Evolutionary conservation across 2,113 vertebrate genomes (phyloP).

Genomic region (Daphoenositta chrysoptera): DNA sequence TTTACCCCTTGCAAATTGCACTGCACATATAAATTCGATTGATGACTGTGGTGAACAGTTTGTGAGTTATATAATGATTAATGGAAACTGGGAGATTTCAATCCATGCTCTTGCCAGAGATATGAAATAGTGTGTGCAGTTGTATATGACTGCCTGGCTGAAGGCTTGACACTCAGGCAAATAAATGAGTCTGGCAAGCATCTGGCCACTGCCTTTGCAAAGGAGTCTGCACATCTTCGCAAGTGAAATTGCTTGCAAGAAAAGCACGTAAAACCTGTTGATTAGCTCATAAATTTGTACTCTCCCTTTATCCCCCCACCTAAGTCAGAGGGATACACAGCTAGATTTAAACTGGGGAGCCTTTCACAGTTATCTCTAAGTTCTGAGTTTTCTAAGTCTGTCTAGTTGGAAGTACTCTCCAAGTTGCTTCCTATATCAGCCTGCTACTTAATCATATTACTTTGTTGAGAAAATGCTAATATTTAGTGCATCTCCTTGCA

Average conservation of each 20-base stretch:
- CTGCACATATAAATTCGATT: not conserved
- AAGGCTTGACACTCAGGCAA: not conserved
- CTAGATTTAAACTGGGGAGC: not conserved
- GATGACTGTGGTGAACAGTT: not conserved
- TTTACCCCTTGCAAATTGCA: not conserved
- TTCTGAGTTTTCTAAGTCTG: not conserved
- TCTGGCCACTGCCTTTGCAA: not conserved
- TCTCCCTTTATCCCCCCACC: fast-evolving
- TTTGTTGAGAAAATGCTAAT: not conserved
- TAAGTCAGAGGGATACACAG: not conserved
- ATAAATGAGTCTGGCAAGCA: conserved; percentile 16
- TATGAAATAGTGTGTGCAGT: not conserved
- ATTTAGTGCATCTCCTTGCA: not conserved
- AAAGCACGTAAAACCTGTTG: not conserved
- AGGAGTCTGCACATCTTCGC: not conserved
- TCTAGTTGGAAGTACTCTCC: not conserved
- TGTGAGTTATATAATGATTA: conserved; percentile 17
- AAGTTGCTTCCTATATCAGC: not conserved
- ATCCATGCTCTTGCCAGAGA: not conserved
- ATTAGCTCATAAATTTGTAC: not conserved
- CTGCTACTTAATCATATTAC: not conserved
- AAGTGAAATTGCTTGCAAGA: not conserved
- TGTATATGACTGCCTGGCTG: not conserved
- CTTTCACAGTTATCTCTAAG: not conserved
- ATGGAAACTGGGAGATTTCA: conserved; percentile 35